Evolutionary conservation across 2,888 invertebrate genomes (phyloP).

Genomic region (Ormyrus rosae): DNA sequence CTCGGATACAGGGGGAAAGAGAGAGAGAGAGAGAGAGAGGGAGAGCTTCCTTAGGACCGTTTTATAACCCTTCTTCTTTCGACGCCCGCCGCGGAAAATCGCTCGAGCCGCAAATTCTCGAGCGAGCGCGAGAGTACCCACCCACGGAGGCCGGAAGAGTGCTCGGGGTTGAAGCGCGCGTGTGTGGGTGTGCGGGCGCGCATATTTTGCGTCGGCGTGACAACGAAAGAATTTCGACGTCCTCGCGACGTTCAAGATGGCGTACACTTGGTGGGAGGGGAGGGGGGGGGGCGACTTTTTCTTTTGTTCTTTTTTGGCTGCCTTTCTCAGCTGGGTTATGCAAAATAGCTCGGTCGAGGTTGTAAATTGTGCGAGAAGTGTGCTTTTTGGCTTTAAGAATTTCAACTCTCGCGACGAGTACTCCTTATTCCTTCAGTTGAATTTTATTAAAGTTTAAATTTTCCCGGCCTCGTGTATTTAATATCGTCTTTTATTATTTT

Average conservation of each 20-base stretch:
- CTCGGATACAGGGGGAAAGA: constrained; percentile 2
- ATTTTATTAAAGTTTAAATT: too few relatives aligned
- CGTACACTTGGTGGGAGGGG: too few relatives aligned
- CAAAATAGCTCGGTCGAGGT: background rate
- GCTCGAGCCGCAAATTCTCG: constrained; percentile 43
- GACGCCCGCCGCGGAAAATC: constrained; percentile 1
- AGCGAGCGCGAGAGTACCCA: background rate
- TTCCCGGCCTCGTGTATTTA: too few relatives aligned
- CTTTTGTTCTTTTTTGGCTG: background rate
- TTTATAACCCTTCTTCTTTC: constrained; percentile 35
- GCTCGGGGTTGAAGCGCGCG: background rate
- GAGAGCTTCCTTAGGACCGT: background rate
- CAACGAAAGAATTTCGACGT: constrained; percentile 14
- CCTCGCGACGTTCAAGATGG: constrained; percentile 19
- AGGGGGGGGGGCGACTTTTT: background rate
- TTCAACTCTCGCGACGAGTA: too few relatives aligned
- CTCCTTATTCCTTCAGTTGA: too few relatives aligned
- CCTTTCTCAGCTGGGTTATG: background rate
- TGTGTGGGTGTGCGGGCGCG: background rate
- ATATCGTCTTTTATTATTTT: too few relatives aligned
- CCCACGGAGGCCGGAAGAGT: too few relatives aligned
- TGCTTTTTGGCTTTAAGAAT: too few relatives aligned
- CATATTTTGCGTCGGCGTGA: constrained; percentile 16
- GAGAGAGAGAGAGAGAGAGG: too few relatives aligned
- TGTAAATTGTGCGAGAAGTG: too few relatives aligned